These are phyloP conservation scores for Zaprionus inermis DNA, from an alignment of 1,140 invertebrate species.

Conservation along the genomic window DNA sequence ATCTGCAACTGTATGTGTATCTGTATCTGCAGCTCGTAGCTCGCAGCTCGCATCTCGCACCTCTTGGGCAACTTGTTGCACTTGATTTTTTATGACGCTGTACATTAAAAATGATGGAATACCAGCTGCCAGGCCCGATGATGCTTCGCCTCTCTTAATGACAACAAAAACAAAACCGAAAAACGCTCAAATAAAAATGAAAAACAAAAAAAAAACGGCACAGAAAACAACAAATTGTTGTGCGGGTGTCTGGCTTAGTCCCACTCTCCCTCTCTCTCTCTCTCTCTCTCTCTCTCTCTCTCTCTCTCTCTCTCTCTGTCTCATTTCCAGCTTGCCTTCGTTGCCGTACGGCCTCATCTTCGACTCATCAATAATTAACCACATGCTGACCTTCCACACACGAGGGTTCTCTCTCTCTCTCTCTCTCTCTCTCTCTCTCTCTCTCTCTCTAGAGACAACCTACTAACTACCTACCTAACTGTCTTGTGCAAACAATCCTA, in stretches of 20 bases:
- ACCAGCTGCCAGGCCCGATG: conserved; percentile 49
- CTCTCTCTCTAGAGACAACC: not conserved
- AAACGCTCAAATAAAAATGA: not conserved
- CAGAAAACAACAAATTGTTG: conserved; percentile 18
- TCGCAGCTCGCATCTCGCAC: conserved; percentile 1
- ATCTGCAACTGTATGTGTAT: conserved; percentile 11
- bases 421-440: no score
- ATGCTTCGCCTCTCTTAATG: conserved; percentile 36
- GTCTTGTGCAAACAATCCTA: conserved; percentile 53
- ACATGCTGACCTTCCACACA: conserved; percentile 63
- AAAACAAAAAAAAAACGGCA: not conserved
- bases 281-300: not conserved
- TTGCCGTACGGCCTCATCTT: not conserved
- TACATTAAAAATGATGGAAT: conserved; percentile 69
- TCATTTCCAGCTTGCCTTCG: conserved; percentile 1
- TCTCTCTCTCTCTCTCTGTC: not conserved
- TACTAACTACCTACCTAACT: conserved; percentile 31
- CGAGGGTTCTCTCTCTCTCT: no score
- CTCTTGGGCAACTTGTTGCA: conserved; percentile 65
- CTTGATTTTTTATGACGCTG: conserved; percentile 64
- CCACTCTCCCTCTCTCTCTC: not conserved
- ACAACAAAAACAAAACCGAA: conserved; percentile 17
- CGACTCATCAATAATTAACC: conserved; percentile 65
- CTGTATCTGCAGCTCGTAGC: conserved; percentile 8
- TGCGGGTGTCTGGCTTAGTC: conserved; percentile 39